These are phyloP conservation scores for Mactra quadrangularis DNA, from an alignment of 1,140 invertebrate species.

Conservation along the genomic window DNA sequence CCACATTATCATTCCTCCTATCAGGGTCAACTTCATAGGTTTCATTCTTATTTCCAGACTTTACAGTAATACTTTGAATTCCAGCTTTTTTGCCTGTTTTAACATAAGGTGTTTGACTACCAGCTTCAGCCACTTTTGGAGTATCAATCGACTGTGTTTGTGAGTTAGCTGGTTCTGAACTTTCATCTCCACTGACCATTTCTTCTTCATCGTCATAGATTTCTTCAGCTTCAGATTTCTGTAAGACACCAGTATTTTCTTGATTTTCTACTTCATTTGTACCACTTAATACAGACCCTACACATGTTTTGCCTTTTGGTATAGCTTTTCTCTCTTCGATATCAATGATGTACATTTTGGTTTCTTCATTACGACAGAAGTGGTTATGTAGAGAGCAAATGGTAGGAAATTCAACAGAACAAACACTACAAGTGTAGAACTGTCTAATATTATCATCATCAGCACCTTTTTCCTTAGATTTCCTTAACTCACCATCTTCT, in stretches of 20 bases:
- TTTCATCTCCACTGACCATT: not conserved
- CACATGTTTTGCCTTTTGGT: constrained; percentile 11
- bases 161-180: not conserved
- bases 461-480: not conserved
- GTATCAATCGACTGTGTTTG: not conserved
- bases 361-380: not conserved
- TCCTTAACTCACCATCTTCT: not conserved
- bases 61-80: constrained; percentile 28
- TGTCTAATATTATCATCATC: not conserved
- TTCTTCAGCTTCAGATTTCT: constrained; percentile 3
- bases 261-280: not conserved
- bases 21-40: constrained; percentile 3
- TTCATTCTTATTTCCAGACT: constrained; percentile 4
- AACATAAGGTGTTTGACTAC: no score
- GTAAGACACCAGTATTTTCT: not conserved
- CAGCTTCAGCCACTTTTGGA: no score
- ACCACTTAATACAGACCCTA: constrained; percentile 5
- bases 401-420: not conserved
- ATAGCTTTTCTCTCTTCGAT: not conserved
- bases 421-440: not conserved
- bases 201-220: constrained; percentile 8
- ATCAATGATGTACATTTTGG: constrained; percentile 8
- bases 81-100: not conserved
- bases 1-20: no score
- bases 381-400: constrained; percentile 22